phyloP scores from a whole-genome alignment of 2,888 invertebrate genomes.

The Sialis fuliginosa region DNA sequence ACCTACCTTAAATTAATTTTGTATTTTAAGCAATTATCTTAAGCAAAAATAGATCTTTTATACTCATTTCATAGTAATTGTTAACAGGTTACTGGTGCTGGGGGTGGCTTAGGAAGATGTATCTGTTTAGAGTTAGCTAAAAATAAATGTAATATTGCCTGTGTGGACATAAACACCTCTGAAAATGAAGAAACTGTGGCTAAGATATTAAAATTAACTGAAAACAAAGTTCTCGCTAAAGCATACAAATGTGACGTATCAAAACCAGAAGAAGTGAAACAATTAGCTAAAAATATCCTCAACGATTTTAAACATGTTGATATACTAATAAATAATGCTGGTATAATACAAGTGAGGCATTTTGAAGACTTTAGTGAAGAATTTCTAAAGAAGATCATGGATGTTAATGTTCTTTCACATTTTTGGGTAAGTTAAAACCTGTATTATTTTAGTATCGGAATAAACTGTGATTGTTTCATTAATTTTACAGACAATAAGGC shows the following conservation, averaged over 20 bases:
- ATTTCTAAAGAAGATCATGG: no score
- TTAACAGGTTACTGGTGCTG: no score
- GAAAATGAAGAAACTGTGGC: background rate
- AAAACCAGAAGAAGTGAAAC: background rate
- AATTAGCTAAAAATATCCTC: background rate
- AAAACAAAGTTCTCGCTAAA: no score
- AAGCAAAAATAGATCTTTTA: no score
- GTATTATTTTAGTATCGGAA: no score
- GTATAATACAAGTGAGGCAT: background rate
- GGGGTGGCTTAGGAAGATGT: no score
- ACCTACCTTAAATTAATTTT: no score
- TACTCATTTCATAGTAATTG: no score
- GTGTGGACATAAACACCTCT: background rate
- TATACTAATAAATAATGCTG: background rate
- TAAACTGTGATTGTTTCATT: no score
- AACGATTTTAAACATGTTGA: background rate
- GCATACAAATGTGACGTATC: no score
- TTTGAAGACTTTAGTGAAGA: background rate
- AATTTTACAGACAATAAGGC: background rate
- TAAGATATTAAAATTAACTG: background rate
- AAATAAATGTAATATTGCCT: background rate
- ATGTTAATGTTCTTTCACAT: background rate
- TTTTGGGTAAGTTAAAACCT: background rate
- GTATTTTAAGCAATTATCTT: no score
- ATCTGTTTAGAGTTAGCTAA: background rate